Evolutionary conservation across 2,888 invertebrate genomes (phyloP).

Genomic region (Diaphora mendica): DNA sequence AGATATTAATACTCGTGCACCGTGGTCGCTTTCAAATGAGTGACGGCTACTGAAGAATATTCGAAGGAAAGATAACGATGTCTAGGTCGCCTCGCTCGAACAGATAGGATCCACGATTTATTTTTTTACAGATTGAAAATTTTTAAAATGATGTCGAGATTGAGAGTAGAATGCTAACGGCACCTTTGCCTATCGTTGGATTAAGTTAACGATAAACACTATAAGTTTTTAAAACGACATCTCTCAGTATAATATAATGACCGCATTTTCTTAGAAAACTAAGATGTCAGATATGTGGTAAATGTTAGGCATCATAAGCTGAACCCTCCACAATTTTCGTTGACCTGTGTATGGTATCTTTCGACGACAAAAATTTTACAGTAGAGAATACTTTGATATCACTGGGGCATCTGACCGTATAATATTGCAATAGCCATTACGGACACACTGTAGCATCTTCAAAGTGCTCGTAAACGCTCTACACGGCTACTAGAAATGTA

Average conservation of each 20-base stretch:
- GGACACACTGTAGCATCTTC: conserved; percentile 81
- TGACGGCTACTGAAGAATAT: conserved; percentile 54
- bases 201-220: conserved; percentile 58
- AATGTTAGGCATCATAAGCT: conserved; percentile 71
- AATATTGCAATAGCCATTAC: conserved; percentile 85
- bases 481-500: conserved; percentile 84
- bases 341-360: conserved; percentile 75
- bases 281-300: conserved; percentile 71
- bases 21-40: conserved; percentile 56
- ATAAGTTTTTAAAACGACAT: conserved; percentile 58
- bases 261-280: conserved; percentile 73
- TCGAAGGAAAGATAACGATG: conserved; percentile 29
- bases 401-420: conserved; percentile 79
- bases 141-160: conserved; percentile 20
- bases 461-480: conserved; percentile 84
- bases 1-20: conserved; percentile 51
- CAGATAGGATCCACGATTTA: conserved; percentile 13
- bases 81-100: conserved; percentile 8
- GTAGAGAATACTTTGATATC: conserved; percentile 81
- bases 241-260: conserved; percentile 57
- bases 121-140: conserved; percentile 12
- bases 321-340: conserved; percentile 75
- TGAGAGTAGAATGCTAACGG: conserved; percentile 48
- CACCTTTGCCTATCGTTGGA: conserved; percentile 51
- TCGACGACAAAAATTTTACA: conserved; percentile 78